Evolutionary conservation across 1,140 invertebrate species (phyloP).

Genomic region (Caenorhabditis inopinata): DNA sequence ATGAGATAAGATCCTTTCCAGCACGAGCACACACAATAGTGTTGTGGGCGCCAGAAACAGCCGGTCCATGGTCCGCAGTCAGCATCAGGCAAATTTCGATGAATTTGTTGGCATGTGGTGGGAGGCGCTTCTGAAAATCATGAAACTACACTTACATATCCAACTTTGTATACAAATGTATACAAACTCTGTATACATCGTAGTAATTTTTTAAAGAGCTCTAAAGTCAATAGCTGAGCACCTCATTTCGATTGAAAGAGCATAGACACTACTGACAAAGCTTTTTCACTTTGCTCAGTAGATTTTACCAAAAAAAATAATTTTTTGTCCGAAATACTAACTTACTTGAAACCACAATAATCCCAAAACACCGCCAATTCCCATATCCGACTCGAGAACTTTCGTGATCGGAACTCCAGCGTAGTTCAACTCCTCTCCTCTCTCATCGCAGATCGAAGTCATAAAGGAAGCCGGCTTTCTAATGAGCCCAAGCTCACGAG

Average conservation of each 20-base stretch:
- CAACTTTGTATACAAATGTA: no score
- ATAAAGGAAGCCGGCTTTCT: constrained; percentile 98
- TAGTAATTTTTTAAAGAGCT: no score
- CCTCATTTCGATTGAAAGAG: no score
- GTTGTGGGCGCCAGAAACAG: constrained; percentile 97
- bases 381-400: constrained; percentile 77
- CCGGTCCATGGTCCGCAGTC: constrained; percentile 97
- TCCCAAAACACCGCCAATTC: constrained; percentile 94
- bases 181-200: no score
- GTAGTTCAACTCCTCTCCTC: constrained; percentile 94
- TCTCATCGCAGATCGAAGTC: constrained; percentile 97
- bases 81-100: constrained; percentile 99
- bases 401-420: constrained; percentile 97
- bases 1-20: constrained; percentile 97
- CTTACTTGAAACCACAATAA: constrained; percentile 93
- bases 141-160: not conserved
- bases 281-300: no score
- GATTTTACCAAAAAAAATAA: no score
- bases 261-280: no score
- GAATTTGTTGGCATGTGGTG: constrained; percentile 91
- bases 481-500: constrained; percentile 94
- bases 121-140: constrained; percentile 73
- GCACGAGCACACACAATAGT: constrained; percentile 98
- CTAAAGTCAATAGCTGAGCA: no score
- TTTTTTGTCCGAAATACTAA: no score